Evolutionary conservation across 2,888 invertebrate species (phyloP).

Genomic region (Galerucella nymphaeae): DNA sequence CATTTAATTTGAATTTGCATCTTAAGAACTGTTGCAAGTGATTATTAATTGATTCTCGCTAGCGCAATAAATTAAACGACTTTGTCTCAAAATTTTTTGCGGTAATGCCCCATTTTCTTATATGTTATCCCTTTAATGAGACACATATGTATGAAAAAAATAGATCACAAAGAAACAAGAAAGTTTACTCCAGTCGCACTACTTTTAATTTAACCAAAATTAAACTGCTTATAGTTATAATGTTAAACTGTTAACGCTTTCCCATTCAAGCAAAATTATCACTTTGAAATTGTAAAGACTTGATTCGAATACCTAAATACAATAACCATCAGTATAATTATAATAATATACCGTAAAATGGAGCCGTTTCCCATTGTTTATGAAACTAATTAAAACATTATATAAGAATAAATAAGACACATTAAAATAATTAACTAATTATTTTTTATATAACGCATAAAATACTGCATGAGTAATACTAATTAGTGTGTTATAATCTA

Average conservation of each 20-base stretch:
- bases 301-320: background rate
- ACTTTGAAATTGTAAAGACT: background rate
- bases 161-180: too few species aligned
- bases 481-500: slow-evolving; percentile 34
- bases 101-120: too few species aligned
- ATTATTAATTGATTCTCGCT: too few species aligned
- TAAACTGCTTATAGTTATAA: too few species aligned
- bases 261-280: background rate
- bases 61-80: too few species aligned
- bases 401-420: slow-evolving; percentile 22
- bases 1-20: too few species aligned
- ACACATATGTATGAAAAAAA: too few species aligned
- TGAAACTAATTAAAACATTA: slow-evolving; percentile 28
- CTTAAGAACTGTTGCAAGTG: too few species aligned
- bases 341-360: slow-evolving; percentile 30
- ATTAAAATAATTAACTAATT: slow-evolving; percentile 35
- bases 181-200: too few species aligned
- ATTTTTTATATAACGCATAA: slow-evolving; percentile 42
- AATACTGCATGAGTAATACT: slow-evolving; percentile 37
- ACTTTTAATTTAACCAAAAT: too few species aligned
- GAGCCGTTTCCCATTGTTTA: slow-evolving; percentile 33
- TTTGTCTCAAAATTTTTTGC: too few species aligned
- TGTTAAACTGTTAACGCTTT: background rate
- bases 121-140: too few species aligned
- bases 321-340: slow-evolving; percentile 22